Percentiles rank a stretch among this genome's conserved stretches.
Evolutionary conservation across 2,888 invertebrate genomes (phyloP).

Genomic region (Gari tellinella): DNA sequence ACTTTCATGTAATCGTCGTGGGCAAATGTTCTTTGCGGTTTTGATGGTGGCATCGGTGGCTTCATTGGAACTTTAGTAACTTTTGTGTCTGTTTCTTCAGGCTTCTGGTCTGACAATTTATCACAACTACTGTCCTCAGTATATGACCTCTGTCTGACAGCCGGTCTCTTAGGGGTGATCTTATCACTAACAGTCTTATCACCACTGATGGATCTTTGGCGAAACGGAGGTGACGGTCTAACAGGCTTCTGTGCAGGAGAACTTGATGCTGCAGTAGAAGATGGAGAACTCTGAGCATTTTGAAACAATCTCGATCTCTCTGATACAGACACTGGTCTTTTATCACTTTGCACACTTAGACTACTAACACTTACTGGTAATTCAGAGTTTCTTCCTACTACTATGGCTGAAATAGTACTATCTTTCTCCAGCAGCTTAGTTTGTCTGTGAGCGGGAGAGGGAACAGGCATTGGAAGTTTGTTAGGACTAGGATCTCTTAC

Average conservation of each 20-base stretch:
- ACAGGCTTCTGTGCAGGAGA: not conserved
- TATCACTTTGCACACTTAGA: slow-evolving; percentile 5
- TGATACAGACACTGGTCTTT: slow-evolving; percentile 62
- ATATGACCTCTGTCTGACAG: slow-evolving; percentile 41
- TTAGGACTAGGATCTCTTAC: no score
- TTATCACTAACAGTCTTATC: slow-evolving; percentile 10
- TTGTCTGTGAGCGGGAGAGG: no score
- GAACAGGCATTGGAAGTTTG: no score
- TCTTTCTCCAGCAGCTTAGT: no score
- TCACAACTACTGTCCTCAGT: slow-evolving; percentile 15
- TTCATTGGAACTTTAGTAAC: not conserved
- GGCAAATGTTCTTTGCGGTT: slow-evolving; percentile 76
- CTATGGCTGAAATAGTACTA: no score
- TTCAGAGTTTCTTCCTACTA: no score
- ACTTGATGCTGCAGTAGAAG: not conserved
- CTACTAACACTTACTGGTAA: not conserved
- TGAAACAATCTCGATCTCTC: slow-evolving; percentile 69
- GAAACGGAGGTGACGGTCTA: slow-evolving; percentile 34
- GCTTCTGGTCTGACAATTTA: not conserved
- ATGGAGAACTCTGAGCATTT: slow-evolving; percentile 10
- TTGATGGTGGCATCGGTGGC: slow-evolving; percentile 62
- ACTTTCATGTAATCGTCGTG: slow-evolving; percentile 76
- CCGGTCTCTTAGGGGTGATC: slow-evolving; percentile 11
- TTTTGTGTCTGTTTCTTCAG: not conserved
- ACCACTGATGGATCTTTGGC: slow-evolving; percentile 15